Evolutionary conservation across 2,113 vertebrate genomes (phyloP), one percentile per base, ranked within the genome.

Genomic region (Melozone crissalis): DNA sequence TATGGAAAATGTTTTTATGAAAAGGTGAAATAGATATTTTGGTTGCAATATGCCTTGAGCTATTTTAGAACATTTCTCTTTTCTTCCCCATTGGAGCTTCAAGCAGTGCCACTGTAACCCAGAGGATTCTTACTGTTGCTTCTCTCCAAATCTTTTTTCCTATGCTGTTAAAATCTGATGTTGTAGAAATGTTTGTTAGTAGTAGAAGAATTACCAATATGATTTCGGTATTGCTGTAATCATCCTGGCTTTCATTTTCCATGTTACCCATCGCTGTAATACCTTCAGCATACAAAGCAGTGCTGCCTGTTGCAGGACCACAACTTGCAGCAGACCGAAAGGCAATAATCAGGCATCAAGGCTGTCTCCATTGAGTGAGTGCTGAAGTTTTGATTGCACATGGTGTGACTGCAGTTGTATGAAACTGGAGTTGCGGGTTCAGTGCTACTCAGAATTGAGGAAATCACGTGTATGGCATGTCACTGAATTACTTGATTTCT

Each of bases 71-170:
- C 15, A 15, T 62, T 31, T 80, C 31, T 74, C 11, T 35, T 63
- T 15, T 11, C 37, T 79, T 84, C 9, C 46, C 4, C 9, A 3
- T 9, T 30, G 41, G n/a, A 10, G 1, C 7, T 78, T 71, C 39
- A 33, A 43, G 57, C 22, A 10, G 9, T 74, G 24, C 26, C 5
- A 8, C 19, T 58, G 31, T 57, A 86, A 11, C 13, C 37, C 54
- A 44, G 14, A 52, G 37, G 46, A 62, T 66, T 78, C 39, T 58
- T 7, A 4, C 3, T 51, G 13, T 66, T 0, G 0, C 18, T 66
- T 74, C 44, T 68, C 39, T 61, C 4, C 21, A 43, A 21, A 52
- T 72, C 24, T 52, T 61, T 41, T 47, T 80, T 47, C 31, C 46
- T 4, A 5, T 41, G 26, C 41, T 59, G 7, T 68, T 88, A 39